These are phyloP conservation scores for Netta rufina DNA, from an alignment of 2,797 vertebrate species.

Conservation along the genomic window DNA sequence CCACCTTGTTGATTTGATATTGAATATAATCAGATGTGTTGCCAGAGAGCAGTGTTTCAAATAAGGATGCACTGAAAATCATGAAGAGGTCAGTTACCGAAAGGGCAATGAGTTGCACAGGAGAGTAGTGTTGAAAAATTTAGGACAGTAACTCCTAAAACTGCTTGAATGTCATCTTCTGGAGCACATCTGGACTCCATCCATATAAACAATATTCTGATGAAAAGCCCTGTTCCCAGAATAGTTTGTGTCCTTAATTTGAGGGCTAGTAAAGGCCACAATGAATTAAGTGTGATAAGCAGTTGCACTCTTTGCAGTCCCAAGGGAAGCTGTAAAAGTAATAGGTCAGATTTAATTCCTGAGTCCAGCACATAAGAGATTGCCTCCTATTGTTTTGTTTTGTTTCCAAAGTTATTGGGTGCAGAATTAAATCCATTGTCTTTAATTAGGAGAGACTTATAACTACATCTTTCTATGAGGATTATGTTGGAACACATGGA, in stretches of 20 bases:
- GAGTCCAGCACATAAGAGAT: background rate
- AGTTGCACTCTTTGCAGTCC: background rate
- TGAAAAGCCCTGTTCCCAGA: background rate
- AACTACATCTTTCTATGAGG: background rate
- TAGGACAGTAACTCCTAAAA: background rate
- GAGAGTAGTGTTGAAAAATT: background rate
- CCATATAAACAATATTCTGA: background rate
- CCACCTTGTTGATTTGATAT: background rate
- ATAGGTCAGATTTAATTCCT: background rate
- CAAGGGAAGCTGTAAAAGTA: background rate
- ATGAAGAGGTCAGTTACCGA: background rate
- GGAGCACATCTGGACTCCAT: background rate
- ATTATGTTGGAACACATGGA: background rate
- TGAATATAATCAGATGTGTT: background rate
- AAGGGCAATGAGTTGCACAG: background rate
- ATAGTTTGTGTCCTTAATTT: background rate
- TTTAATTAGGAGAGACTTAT: background rate
- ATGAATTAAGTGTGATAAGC: conserved; percentile 4
- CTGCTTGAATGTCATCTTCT: background rate
- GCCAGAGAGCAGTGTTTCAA: background rate
- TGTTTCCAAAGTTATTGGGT: background rate
- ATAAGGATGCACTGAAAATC: background rate
- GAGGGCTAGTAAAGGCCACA: background rate
- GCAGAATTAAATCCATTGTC: background rate
- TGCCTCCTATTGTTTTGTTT: background rate